Base-by-base conservation (phyloP, 2,888 invertebrate genomes). In the Lepidochitona cinerea region DNA sequence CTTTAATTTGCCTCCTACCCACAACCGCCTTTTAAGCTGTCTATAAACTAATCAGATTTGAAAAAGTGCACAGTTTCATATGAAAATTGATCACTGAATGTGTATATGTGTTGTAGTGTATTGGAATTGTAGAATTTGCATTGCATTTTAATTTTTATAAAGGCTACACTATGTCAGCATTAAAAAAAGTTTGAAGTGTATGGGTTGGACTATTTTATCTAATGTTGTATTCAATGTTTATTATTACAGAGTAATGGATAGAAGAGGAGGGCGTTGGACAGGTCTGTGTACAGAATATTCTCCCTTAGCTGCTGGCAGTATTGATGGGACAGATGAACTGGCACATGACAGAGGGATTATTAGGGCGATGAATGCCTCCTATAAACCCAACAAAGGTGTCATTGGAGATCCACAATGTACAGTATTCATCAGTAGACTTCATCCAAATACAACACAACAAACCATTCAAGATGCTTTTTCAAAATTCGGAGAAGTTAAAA, bases 271-370 rank as follows among this genome's bases (percentile, higher is more conserved):
- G 18, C n/a, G 49, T 7, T 66, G 66, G 66, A 18, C 14, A 5
- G 68, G 92, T 67, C 92, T 92, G 82, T 92, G 93, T 5, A 93
- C 93, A 84, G 88, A 89, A 18, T 96, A 96, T 86, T 94, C 96
- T 89, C 96, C 96, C 0, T 92, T 96, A 70, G 94, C 94, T 91
- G 94, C 95, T 74, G 96, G 96, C 7, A 96, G 96, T 73, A 96
- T 96, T 67, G 96, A 97, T 91, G 95, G 96, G 84, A 96, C 96
- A 0, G 96, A 96, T 86, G 93, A 92, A 0, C 94, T 93, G 73
- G 95, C 96, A 0, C 97, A 97, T 83, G 97, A 97, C 87, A 93
- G 93, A 79, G 96, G 93, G 1, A 92, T 97, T 29, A 87, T 94
- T 18, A 92, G 96, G 81, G 96, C 96, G 0, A 87, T 95, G 54